Percentiles rank a stretch among this genome's conserved stretches.
These are phyloP conservation scores for Apodemia mormo DNA, from an alignment of 2,888 invertebrate species.

Conservation along the genomic window DNA sequence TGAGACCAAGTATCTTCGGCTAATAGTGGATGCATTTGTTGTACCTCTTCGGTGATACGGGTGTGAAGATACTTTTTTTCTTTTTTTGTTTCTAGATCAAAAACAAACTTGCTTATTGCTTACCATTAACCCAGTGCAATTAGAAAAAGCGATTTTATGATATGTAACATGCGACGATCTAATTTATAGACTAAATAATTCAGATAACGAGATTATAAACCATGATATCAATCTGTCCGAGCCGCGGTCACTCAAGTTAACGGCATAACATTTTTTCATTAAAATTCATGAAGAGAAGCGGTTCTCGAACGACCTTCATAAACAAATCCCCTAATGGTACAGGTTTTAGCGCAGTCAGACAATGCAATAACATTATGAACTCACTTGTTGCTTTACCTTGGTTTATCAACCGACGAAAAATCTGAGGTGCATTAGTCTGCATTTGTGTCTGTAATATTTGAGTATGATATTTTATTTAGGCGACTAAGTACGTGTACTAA, in stretches of 20 bases:
- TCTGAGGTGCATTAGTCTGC: no score
- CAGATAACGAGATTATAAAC: conserved; percentile 19
- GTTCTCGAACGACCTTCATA: conserved; percentile 36
- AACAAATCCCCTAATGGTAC: conserved; percentile 29
- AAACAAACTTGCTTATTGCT: no score
- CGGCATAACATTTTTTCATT: conserved; percentile 32
- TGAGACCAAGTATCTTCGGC: no score
- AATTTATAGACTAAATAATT: conserved; percentile 10
- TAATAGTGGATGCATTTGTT: no score
- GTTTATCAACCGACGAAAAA: not conserved
- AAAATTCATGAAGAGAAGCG: conserved; percentile 30
- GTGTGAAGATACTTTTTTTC: no score
- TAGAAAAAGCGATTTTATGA: no score
- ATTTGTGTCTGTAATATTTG: no score
- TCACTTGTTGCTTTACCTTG: not conserved
- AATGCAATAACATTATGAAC: conserved; percentile 10
- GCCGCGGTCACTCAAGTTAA: conserved; percentile 26
- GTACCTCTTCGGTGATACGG: no score
- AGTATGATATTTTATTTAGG: no score
- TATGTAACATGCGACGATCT: not conserved
- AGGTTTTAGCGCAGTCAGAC: conserved; percentile 22
- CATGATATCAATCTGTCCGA: conserved; percentile 26
- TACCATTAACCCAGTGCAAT: no score
- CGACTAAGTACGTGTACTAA: no score
- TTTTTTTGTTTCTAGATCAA: no score